These are phyloP conservation scores for Tenualosa thibaudeaui DNA, from an alignment of 2,797 vertebrate species.

Conservation along the genomic window DNA sequence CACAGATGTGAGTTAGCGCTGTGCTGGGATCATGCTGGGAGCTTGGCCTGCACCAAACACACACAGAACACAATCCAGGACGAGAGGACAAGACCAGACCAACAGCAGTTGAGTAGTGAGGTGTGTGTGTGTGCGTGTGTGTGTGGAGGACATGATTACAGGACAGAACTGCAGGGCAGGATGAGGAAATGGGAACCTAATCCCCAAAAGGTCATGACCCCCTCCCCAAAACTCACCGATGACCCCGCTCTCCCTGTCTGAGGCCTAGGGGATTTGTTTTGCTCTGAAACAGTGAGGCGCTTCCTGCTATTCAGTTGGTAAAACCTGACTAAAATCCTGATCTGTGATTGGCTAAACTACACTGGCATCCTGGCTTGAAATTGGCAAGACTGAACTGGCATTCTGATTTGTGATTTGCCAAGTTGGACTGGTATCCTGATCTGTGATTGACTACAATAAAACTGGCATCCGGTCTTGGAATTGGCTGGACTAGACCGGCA, in stretches of 20 bases:
- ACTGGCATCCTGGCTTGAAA: background rate
- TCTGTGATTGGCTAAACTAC: constrained; percentile 17
- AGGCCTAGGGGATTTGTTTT: too few species aligned
- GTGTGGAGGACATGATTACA: too few species aligned
- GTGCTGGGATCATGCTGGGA: background rate
- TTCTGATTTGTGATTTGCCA: background rate
- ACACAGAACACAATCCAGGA: background rate
- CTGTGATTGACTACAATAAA: background rate
- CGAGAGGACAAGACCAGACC: too few species aligned
- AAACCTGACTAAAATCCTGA: too few species aligned
- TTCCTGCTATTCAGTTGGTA: too few species aligned
- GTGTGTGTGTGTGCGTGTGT: too few species aligned
- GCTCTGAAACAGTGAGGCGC: too few species aligned
- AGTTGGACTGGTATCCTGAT: background rate
- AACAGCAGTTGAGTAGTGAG: background rate
- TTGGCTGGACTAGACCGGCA: background rate
- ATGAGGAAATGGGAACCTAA: too few species aligned
- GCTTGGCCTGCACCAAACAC: background rate
- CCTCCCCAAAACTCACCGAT: too few species aligned
- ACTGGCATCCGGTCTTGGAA: background rate
- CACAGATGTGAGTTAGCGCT: background rate
- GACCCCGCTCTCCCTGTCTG: too few species aligned
- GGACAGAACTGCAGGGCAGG: too few species aligned
- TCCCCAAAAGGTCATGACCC: too few species aligned
- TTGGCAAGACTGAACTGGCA: background rate